phyloP scores from a whole-genome alignment of 2,113 vertebrate species.

The Ovibos moschatus region DNA sequence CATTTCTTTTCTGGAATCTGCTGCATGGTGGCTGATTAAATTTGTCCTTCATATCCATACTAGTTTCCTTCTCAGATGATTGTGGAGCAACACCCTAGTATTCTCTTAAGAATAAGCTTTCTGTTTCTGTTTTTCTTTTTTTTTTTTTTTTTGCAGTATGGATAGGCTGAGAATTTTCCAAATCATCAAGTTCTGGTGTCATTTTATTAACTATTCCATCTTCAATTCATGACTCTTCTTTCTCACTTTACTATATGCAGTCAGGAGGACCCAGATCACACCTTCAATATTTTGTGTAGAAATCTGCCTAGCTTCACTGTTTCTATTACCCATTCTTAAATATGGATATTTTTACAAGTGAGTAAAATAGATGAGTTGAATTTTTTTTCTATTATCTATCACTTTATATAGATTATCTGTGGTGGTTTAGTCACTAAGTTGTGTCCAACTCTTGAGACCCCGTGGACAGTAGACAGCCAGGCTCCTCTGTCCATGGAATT shows the following conservation, averaged over 20 bases:
- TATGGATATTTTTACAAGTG: background rate
- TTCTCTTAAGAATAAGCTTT: background rate
- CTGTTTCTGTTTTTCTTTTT: background rate
- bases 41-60: background rate
- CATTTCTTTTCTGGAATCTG: background rate
- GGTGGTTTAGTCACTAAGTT: background rate
- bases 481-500: background rate
- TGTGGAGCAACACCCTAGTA: background rate
- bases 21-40: background rate
- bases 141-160: background rate
- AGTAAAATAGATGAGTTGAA: background rate
- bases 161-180: background rate
- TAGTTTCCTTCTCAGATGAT: background rate
- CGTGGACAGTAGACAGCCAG: background rate
- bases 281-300: background rate
- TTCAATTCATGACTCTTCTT: background rate
- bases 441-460: background rate
- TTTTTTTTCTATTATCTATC: background rate
- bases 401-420: background rate
- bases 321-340: background rate
- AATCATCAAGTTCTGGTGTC: background rate
- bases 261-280: background rate
- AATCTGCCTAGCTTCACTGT: background rate
- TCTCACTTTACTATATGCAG: background rate
- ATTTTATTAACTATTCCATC: background rate